Base-by-base conservation (phyloP, 2,797 vertebrate genomes). In the Amblyopsis hoosieri region DNA sequence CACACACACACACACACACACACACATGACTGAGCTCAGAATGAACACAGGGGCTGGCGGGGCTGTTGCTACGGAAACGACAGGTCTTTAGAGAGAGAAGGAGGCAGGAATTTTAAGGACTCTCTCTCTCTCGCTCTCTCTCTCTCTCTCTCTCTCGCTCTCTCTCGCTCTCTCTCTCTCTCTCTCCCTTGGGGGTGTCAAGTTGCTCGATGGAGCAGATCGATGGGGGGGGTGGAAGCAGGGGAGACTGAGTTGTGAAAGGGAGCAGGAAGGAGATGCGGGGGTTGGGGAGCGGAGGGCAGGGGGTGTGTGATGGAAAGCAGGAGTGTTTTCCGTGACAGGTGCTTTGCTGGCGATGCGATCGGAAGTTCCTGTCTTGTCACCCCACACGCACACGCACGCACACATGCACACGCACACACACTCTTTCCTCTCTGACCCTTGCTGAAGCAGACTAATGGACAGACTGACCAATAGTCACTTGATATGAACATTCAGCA, bases 41-140 rank as follows among this genome's bases (percentile, higher is more conserved):
- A 83, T 86, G 85, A 85, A 85, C 79, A 81, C 75, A 70, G 75
- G 75, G 74, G 56, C 75, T 17, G 55, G 59, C 5, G 29, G 52
- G 23, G 19, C 53, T 69, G 88, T 90, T 90, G 86, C 89, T 74
- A 85, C 84, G 88, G 88, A 79, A 80, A 90, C 75, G 17, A 69
- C 84, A 81, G 83, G 83, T 85, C 81, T 86, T 87, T 81, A 77
- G 42, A 56, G 72, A 78, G 83, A 87, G 88, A 86, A 84, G 87
- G 84, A 87, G 87, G 84, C 89, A 90, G 89, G 90, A 91, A 90
- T 88, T 82, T 83, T 75, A 89, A 90, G 85, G 82, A 79, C 73
- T 64, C 75, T 47, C 80, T 84, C 82, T 50, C 74, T 80, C 74
- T 79, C 78, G 71, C 72, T 78, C 19, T 59, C 50, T 13, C 33